Evolutionary conservation across 2,797 vertebrate species (phyloP).

Genomic region (Tokudaia tokunoshimensis): DNA sequence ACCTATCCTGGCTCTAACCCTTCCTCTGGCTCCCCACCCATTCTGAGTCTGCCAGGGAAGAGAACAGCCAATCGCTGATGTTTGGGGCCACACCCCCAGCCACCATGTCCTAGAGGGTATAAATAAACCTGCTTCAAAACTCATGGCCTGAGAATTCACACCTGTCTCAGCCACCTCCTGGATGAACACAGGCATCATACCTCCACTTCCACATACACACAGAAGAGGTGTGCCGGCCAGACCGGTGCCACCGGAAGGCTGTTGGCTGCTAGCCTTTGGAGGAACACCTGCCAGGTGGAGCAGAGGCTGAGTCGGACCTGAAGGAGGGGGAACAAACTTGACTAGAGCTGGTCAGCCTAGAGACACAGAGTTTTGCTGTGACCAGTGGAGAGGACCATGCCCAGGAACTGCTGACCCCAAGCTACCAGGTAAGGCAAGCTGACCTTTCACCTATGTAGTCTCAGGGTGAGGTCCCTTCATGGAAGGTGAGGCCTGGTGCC

Average conservation of each 20-base stretch:
- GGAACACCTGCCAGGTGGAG: not conserved
- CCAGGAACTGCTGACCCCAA: not conserved
- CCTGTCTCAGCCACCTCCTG: not conserved
- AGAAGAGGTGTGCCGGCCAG: not conserved
- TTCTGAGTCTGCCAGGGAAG: not conserved
- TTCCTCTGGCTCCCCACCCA: not conserved
- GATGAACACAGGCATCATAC: not conserved
- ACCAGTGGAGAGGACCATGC: not conserved
- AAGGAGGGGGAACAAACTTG: not conserved
- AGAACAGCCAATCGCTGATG: constrained; percentile 59
- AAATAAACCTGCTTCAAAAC: constrained; percentile 62
- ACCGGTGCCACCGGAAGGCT: not conserved
- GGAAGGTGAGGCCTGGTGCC: not conserved
- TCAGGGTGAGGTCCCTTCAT: not conserved
- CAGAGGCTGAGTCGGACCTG: not conserved
- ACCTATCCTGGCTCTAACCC: not conserved
- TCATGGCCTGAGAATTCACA: constrained; percentile 30
- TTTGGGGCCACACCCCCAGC: constrained; percentile 41
- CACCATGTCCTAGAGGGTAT: constrained; percentile 2
- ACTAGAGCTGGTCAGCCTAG: not conserved
- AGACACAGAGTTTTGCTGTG: not conserved
- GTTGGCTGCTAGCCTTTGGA: not conserved
- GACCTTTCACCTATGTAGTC: not conserved
- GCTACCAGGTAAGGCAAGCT: constrained; percentile 66
- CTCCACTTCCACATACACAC: not conserved